Evolutionary conservation across 2,113 vertebrate species (phyloP), one percentile per base, ranked within the genome.

Genomic region (Crotalus viridis): DNA sequence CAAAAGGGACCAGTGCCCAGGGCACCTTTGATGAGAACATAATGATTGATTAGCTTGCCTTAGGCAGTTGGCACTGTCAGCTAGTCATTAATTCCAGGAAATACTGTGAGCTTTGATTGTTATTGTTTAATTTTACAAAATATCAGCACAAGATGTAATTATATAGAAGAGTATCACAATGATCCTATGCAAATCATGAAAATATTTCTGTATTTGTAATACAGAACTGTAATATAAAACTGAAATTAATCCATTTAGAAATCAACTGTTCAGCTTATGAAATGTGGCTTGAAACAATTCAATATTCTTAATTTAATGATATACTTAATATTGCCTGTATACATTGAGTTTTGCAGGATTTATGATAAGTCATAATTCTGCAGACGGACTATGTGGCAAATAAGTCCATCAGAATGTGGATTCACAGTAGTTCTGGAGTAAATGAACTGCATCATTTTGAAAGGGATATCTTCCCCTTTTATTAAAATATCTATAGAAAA

Each of bases 21-120:
- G 93, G 93, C 89, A 94, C 55, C 91, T 95, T 87, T 96, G 92
- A 90, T 96, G 89, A 94, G 91, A 96, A 95, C 95, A 95, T 96
- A 96, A 96, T 95, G 92, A 96, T 54, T 92, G 85, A 15, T 26
- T 95, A 95, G 94, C 94, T 94, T 95, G 61, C 96, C 93, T 93
- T 85, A 87, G 93, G 95, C 89, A 64, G 48, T 52, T 88, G 85
- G 74, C 13, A 93, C 96, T 96, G 81, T 81, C 89, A 96, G 28
- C 7, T 85, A 64, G 81, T 94, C 92, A 95, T 96, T 95, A 95
- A 96, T 97, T 92, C 92, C 85, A 85, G 89, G 87, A 95, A 96
- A 95, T 94, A 94, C 94, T 92, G 89, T 1, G 0, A 86, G 94
- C 92, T 95, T 87, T 88, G 92, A 91, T 91, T 92, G n/a, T 95